Percentiles rank a stretch among this genome's conserved stretches.
Conservation (phyloP, 2,888 invertebrate genomes). For the Diarsia dahlii region DNA sequence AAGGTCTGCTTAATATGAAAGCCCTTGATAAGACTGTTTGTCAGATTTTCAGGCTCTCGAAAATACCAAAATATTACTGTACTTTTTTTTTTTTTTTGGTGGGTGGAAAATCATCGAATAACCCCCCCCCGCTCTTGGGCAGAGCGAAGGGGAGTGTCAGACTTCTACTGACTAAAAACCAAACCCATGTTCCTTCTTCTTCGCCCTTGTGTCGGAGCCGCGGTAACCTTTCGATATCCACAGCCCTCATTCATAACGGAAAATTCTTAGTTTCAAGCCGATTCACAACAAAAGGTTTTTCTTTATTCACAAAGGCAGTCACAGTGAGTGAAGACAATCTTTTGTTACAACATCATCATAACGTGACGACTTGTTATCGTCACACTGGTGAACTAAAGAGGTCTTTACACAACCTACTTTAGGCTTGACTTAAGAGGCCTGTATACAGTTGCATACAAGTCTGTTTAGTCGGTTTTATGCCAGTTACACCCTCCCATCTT, state of each 20-base stretch:
- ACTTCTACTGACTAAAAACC: too few relatives aligned
- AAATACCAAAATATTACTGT: background rate
- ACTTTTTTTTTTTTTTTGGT: too few relatives aligned
- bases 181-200: too few relatives aligned
- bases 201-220: too few relatives aligned
- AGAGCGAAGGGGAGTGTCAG: too few relatives aligned
- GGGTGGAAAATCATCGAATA: too few relatives aligned
- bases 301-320: conserved; percentile 33
- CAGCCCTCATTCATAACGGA: conserved; percentile 16
- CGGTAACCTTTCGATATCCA: too few relatives aligned
- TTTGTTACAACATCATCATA: conserved; percentile 33
- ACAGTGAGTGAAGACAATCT: conserved; percentile 43
- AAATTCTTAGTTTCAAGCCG: conserved; percentile 15
- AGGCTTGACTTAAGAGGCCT: background rate
- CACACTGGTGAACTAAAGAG: background rate
- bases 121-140: too few relatives aligned
- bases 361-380: conserved; percentile 27
- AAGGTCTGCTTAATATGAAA: too few relatives aligned
- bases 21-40: background rate
- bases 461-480: too few relatives aligned
- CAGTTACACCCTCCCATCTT: too few relatives aligned
- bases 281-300: conserved; percentile 38
- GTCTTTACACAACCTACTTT: background rate
- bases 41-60: background rate
- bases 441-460: too few relatives aligned